Evolutionary conservation across 1,140 invertebrate genomes (phyloP).

Genomic region (Hycleus cichorii): DNA sequence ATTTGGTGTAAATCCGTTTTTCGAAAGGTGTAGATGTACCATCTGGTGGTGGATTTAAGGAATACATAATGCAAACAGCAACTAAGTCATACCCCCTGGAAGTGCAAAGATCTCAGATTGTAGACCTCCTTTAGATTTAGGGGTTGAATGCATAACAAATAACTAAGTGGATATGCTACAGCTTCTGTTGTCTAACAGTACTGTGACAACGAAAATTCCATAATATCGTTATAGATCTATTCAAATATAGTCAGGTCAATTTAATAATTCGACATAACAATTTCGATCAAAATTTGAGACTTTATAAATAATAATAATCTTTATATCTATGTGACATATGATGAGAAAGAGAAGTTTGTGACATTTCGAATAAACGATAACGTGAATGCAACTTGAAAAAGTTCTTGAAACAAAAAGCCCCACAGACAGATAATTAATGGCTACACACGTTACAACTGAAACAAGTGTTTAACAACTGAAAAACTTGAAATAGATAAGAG

Average conservation of each 20-base stretch:
- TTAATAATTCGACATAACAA: too few species aligned
- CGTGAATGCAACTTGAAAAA: slow-evolving; percentile 15
- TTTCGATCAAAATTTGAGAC: too few species aligned
- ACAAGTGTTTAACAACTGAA: slow-evolving; percentile 14
- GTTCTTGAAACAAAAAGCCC: slow-evolving; percentile 13
- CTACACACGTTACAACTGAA: slow-evolving; percentile 17
- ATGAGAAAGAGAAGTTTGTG: slow-evolving; percentile 11
- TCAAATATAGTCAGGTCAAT: too few species aligned
- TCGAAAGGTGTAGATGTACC: slow-evolving; percentile 31
- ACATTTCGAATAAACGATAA: slow-evolving; percentile 16
- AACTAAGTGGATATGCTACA: slow-evolving; percentile 30
- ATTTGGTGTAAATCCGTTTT: slow-evolving; percentile 33
- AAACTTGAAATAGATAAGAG: slow-evolving; percentile 15
- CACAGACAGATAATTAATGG: slow-evolving; percentile 15
- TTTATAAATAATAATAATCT: too few species aligned
- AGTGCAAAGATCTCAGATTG: slow-evolving; percentile 30
- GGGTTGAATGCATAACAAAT: slow-evolving; percentile 38
- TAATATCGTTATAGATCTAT: neutral
- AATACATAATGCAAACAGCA: slow-evolving; percentile 36
- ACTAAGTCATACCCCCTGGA: slow-evolving; percentile 30
- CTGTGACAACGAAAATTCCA: slow-evolving; percentile 1
- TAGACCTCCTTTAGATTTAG: slow-evolving; percentile 22
- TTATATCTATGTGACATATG: slow-evolving; percentile 1
- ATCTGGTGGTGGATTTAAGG: slow-evolving; percentile 33
- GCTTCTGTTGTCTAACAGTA: slow-evolving; percentile 8